Evolutionary conservation across 2,888 invertebrate genomes (phyloP).

Genomic region (Drosophila mimica): DNA sequence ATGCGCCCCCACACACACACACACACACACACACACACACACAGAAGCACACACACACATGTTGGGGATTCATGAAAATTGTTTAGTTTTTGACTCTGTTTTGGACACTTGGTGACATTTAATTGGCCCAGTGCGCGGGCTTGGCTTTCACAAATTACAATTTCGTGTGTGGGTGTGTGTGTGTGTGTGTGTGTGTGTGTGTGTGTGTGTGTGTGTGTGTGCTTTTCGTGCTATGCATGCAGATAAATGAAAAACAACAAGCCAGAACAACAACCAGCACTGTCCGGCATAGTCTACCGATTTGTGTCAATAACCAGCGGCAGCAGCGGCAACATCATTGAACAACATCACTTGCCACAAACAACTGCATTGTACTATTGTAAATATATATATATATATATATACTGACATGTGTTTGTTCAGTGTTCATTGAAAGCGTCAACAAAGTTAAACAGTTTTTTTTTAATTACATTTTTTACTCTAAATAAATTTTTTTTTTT

Average conservation of each 20-base stretch:
- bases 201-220: constrained; percentile 9
- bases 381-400: not conserved
- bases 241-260: constrained; percentile 38
- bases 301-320: constrained; percentile 46
- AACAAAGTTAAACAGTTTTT: not conserved
- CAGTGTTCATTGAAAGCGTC: constrained; percentile 9
- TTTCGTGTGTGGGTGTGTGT: constrained; percentile 29
- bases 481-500: no score
- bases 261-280: constrained; percentile 25
- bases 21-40: not conserved
- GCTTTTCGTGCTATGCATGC: constrained; percentile 65
- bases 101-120: constrained; percentile 44
- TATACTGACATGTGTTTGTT: not conserved
- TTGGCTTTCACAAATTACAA: constrained; percentile 73
- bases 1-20: not conserved
- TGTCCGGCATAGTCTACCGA: constrained; percentile 23
- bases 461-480: not conserved
- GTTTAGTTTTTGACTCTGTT: not conserved
- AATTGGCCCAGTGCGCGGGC: constrained; percentile 65
- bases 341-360: constrained; percentile 38
- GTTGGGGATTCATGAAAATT: constrained; percentile 21
- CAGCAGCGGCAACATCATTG: constrained; percentile 35
- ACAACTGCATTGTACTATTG: constrained; percentile 37
- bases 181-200: not conserved
- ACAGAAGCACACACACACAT: not conserved